phyloP scores from a whole-genome alignment of 2,113 vertebrate genomes.

The Tor tambroides region DNA sequence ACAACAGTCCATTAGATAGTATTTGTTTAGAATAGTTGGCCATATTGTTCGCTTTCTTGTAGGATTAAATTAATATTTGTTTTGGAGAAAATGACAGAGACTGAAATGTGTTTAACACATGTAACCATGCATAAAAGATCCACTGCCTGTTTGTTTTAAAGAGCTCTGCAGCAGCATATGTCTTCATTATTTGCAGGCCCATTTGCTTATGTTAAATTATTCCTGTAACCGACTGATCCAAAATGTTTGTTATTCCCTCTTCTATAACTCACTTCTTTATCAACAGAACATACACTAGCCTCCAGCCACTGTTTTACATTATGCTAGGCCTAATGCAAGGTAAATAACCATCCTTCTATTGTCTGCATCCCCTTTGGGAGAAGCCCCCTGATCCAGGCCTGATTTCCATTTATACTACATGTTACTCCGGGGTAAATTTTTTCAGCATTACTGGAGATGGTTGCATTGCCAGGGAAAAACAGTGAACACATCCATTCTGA shows the following conservation, averaged over 20 bases:
- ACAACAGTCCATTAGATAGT: constrained; percentile 11
- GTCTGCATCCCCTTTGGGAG: constrained; percentile 39
- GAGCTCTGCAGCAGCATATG: background rate
- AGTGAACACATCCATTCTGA: background rate
- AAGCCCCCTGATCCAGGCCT: constrained; percentile 46
- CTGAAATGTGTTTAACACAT: constrained; percentile 19
- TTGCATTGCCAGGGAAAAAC: constrained; percentile 15
- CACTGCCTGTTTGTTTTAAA: constrained; percentile 33
- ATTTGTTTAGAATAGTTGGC: constrained; percentile 21
- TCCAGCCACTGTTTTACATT: constrained; percentile 51
- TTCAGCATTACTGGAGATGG: background rate
- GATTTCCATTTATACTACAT: constrained; percentile 58
- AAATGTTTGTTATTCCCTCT: constrained; percentile 53
- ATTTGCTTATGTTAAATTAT: constrained; percentile 52
- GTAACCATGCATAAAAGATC: background rate
- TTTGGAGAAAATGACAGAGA: constrained; percentile 5
- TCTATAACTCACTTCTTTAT: constrained; percentile 42
- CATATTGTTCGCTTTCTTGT: background rate
- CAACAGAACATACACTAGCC: constrained; percentile 49
- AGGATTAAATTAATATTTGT: constrained; percentile 7
- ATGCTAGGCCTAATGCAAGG: constrained; percentile 47
- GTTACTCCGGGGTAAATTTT: constrained; percentile 44
- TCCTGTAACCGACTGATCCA: constrained; percentile 56
- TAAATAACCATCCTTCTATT: constrained; percentile 54
- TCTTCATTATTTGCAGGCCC: constrained; percentile 34